Percentiles rank a stretch among this genome's conserved stretches.
phyloP scores from a whole-genome alignment of 2,113 vertebrate genomes.

The Grammomys dolichurus region DNA sequence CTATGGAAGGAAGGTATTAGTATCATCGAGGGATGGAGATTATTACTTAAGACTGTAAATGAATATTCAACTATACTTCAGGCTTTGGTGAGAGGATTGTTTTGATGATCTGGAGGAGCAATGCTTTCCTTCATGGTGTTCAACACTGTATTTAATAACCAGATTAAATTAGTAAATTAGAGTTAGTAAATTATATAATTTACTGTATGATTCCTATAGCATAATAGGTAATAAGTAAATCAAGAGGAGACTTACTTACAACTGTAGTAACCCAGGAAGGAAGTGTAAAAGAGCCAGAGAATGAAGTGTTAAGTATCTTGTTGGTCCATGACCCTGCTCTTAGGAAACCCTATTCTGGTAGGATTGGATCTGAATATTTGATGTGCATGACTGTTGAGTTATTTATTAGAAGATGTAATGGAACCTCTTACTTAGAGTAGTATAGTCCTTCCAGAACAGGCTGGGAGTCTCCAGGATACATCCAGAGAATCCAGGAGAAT shows the following conservation, averaged over 20 bases:
- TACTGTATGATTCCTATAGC: background rate
- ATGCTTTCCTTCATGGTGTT: background rate
- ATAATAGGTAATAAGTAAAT: constrained; percentile 33
- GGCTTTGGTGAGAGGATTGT: constrained; percentile 51
- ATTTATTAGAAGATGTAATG: constrained; percentile 75
- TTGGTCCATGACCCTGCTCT: constrained; percentile 11
- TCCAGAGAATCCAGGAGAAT: constrained; percentile 70
- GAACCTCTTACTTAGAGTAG: constrained; percentile 75
- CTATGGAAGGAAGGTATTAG: background rate
- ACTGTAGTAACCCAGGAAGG: constrained; percentile 31
- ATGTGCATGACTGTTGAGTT: constrained; percentile 61
- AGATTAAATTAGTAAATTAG: constrained; percentile 20
- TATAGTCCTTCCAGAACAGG: constrained; percentile 72
- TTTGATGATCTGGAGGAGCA: background rate
- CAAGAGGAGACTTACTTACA: constrained; percentile 44
- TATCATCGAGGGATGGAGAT: constrained; percentile 1
- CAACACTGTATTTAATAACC: constrained; percentile 7
- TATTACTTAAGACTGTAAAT: constrained; percentile 30
- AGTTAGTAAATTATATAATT: constrained; percentile 35
- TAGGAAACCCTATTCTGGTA: constrained; percentile 57
- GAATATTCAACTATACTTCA: constrained; percentile 35
- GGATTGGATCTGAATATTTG: constrained; percentile 68
- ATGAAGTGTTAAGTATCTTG: constrained; percentile 50
- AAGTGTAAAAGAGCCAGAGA: background rate
- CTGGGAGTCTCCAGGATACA: constrained; percentile 74